Conservation (phyloP, 2,888 invertebrate species). For the Chironomus riparius region DNA sequence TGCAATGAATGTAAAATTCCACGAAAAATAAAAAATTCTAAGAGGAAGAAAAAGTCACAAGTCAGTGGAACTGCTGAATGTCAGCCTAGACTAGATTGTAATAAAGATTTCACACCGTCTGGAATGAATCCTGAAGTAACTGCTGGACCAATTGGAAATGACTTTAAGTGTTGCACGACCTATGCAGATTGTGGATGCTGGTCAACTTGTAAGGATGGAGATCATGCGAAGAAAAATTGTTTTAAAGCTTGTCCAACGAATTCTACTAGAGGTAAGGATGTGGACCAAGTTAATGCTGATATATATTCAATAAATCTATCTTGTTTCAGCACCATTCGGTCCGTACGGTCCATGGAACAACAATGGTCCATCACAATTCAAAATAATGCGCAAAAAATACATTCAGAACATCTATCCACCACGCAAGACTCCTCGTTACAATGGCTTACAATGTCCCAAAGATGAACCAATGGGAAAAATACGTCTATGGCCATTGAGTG, state of each 20-base stretch:
- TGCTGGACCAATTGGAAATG: background rate
- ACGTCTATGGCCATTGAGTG: constrained; percentile 18
- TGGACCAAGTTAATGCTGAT: background rate
- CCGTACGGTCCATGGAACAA: constrained; percentile 25
- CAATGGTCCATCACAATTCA: background rate
- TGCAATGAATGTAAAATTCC: background rate
- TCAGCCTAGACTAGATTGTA: background rate
- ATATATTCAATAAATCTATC: background rate
- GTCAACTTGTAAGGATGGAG: background rate
- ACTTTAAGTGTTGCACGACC: background rate
- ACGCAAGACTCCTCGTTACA: background rate
- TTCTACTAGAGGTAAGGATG: background rate
- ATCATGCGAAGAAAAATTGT: background rate
- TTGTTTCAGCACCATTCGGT: constrained; percentile 9
- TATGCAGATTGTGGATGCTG: constrained; percentile 14
- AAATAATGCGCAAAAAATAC: background rate
- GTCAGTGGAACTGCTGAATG: background rate
- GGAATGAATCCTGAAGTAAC: background rate
- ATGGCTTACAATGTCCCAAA: background rate
- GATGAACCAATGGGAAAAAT: constrained; percentile 7
- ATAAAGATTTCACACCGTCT: background rate
- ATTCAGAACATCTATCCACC: background rate
- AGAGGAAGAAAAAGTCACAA: background rate
- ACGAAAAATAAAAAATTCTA: background rate
- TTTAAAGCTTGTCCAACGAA: background rate